phyloP scores from a whole-genome alignment of 2,113 vertebrate species.

The Amazona vittata region DNA sequence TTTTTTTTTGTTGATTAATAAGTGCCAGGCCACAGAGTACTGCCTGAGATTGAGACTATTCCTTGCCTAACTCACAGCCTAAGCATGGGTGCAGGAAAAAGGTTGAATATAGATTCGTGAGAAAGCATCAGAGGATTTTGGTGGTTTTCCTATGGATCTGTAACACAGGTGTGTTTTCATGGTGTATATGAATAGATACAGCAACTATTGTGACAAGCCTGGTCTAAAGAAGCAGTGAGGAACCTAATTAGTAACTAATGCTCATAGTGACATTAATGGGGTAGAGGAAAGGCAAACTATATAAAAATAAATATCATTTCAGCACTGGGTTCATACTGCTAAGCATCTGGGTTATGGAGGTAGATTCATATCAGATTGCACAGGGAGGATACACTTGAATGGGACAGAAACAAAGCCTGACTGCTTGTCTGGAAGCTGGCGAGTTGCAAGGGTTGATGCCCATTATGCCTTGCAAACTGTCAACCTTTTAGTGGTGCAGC shows the following conservation, averaged over 20 bases:
- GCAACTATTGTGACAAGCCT: background rate
- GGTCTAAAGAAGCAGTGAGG: background rate
- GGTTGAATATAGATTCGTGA: background rate
- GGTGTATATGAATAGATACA: background rate
- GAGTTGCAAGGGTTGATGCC: background rate
- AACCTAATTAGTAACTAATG: background rate
- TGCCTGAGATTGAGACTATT: background rate
- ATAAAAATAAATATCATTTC: background rate
- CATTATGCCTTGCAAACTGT: background rate
- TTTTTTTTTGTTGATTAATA: background rate
- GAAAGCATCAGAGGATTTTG: background rate
- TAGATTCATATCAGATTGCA: background rate
- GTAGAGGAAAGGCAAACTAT: background rate
- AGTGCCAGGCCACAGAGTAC: background rate
- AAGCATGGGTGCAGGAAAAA: background rate
- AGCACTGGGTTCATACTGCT: background rate
- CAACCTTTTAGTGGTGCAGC: background rate
- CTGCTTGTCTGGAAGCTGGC: background rate
- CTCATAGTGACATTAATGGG: background rate
- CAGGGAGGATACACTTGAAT: background rate
- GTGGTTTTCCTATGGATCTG: background rate
- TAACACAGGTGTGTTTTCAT: background rate
- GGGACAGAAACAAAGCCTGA: background rate
- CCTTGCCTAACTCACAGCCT: background rate
- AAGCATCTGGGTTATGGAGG: background rate